Evolutionary conservation across 1,140 invertebrate species (phyloP).

Genomic region (Aphaenogaster ashmeadi): DNA sequence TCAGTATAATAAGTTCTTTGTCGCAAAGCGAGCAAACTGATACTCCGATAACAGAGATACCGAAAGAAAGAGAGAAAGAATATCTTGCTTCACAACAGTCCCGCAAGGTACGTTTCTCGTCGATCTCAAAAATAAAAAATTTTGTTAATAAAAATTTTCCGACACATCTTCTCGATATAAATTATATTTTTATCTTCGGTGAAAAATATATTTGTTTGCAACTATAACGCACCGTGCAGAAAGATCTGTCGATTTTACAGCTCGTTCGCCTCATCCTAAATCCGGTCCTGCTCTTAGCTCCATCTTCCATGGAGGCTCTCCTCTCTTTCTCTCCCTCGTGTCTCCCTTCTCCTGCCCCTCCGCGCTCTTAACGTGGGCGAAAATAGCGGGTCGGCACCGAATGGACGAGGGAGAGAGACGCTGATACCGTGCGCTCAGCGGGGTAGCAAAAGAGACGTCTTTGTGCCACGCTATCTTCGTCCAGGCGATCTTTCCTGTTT

Average conservation of each 20-base stretch:
- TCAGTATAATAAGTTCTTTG: neutral
- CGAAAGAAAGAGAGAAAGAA: neutral
- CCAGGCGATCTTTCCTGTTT: conserved; percentile 63
- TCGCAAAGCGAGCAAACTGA: neutral
- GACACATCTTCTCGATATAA: neutral
- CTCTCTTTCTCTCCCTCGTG: neutral
- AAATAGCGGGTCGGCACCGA: conserved; percentile 39
- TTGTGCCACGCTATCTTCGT: conserved; percentile 56
- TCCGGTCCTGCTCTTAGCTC: conserved; percentile 44
- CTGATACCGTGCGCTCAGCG: conserved; percentile 43
- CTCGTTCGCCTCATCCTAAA: conserved; percentile 17
- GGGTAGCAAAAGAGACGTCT: conserved; percentile 60
- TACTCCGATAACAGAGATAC: neutral
- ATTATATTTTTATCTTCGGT: neutral
- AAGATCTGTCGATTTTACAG: neutral
- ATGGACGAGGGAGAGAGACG: conserved; percentile 34
- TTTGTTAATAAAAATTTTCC: neutral
- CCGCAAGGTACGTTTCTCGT: neutral
- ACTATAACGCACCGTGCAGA: neutral
- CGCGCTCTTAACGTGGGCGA: conserved; percentile 44
- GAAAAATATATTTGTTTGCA: neutral
- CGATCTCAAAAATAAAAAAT: neutral
- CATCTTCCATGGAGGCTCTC: neutral
- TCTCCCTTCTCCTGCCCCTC: neutral
- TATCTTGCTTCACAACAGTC: neutral